These are phyloP conservation scores for Caenorhabditis doughertyi DNA, from an alignment of 2,888 invertebrate species.

Conservation along the genomic window DNA sequence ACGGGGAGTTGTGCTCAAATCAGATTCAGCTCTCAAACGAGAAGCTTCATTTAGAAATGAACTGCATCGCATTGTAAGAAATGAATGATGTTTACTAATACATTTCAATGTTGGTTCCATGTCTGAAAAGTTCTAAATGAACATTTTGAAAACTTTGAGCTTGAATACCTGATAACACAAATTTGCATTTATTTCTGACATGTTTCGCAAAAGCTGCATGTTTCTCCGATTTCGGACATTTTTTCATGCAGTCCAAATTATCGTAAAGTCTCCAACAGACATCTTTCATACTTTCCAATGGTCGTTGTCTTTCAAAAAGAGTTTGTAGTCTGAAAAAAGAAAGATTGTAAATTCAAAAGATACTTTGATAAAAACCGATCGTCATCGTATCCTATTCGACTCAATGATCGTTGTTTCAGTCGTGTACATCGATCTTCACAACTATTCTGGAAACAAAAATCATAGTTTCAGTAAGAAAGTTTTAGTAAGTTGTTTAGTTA, in stretches of 20 bases:
- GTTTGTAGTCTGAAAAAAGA: slow-evolving; percentile 44
- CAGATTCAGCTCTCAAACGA: slow-evolving; percentile 56
- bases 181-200: slow-evolving; percentile 67
- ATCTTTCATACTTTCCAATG: slow-evolving; percentile 66
- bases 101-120: slow-evolving; percentile 71
- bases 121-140: slow-evolving; percentile 55
- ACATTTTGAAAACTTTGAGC: background rate
- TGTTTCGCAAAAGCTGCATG: slow-evolving; percentile 64
- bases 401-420: slow-evolving; percentile 66
- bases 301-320: slow-evolving; percentile 69
- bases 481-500: too few species aligned
- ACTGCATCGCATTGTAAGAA: slow-evolving; percentile 71
- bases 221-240: slow-evolving; percentile 63
- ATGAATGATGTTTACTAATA: slow-evolving; percentile 71
- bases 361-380: slow-evolving; percentile 28
- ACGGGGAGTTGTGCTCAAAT: slow-evolving; percentile 53
- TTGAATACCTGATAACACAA: slow-evolving; percentile 58
- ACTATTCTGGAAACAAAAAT: slow-evolving; percentile 28
- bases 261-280: slow-evolving; percentile 72
- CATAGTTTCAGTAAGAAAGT: background rate
- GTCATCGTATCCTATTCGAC: slow-evolving; percentile 65
- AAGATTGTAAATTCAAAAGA: background rate
- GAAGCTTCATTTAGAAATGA: slow-evolving; percentile 73
- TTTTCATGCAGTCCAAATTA: slow-evolving; percentile 70
- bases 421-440: slow-evolving; percentile 68